Conservation (phyloP, 2,888 invertebrate species). For the Machimus atricapillus region DNA sequence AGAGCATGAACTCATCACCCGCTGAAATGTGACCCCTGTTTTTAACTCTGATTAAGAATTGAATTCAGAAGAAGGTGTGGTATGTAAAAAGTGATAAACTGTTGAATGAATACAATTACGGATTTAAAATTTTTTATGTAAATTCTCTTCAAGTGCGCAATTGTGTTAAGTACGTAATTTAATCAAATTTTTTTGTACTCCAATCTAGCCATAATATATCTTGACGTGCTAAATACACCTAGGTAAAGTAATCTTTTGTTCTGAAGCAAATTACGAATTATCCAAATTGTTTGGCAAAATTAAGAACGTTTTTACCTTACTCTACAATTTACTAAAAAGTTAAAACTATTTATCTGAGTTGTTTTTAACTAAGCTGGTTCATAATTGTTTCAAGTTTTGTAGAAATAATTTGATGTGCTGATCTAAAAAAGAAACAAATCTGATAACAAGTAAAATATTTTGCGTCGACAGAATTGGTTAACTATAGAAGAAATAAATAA, state of each 20-base stretch:
- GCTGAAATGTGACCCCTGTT: background rate
- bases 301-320: background rate
- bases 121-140: background rate
- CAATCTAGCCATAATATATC: background rate
- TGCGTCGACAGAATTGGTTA: background rate
- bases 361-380: background rate
- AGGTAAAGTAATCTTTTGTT: background rate
- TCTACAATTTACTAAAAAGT: background rate
- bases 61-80: background rate
- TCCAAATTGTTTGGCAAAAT: background rate
- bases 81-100: background rate
- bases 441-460: too few relatives aligned
- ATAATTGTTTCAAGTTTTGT: background rate
- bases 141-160: background rate
- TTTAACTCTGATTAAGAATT: background rate
- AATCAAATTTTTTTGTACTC: background rate
- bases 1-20: background rate
- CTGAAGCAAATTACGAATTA: background rate
- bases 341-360: background rate
- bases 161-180: background rate
- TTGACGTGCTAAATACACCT: background rate
- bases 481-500: background rate
- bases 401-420: background rate
- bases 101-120: background rate
- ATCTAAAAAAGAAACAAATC: background rate